Conservation (phyloP, 2,888 invertebrate genomes). For the Gerosis bhagava region DNA sequence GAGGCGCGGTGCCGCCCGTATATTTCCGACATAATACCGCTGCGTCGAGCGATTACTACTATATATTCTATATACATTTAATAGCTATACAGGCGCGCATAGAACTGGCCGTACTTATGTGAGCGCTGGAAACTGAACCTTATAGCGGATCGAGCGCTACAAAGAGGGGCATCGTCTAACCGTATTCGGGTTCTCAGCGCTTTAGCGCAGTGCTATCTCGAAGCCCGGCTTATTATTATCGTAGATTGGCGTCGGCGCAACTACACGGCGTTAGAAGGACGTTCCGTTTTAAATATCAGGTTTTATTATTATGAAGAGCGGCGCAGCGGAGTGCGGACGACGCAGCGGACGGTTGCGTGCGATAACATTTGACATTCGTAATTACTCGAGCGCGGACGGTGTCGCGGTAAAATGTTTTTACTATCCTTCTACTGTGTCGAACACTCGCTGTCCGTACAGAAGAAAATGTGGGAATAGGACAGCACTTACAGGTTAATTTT, state of each 20-base stretch:
- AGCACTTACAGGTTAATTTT: no score
- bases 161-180: slow-evolving; percentile 48
- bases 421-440: no score
- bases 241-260: slow-evolving; percentile 83
- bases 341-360: slow-evolving; percentile 78
- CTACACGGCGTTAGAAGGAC: slow-evolving; percentile 83
- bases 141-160: slow-evolving; percentile 66
- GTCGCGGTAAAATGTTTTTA: no score
- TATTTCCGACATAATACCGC: slow-evolving; percentile 83
- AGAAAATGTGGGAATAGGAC: no score
- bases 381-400: slow-evolving; percentile 73
- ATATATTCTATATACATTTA: slow-evolving; percentile 83
- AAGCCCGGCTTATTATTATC: slow-evolving; percentile 81
- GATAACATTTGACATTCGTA: slow-evolving; percentile 83
- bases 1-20: slow-evolving; percentile 78
- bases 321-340: slow-evolving; percentile 80
- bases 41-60: slow-evolving; percentile 83
- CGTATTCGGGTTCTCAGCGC: slow-evolving; percentile 50
- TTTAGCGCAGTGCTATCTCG: slow-evolving; percentile 60
- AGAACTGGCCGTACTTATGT: slow-evolving; percentile 83
- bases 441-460: no score
- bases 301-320: slow-evolving; percentile 83
- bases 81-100: slow-evolving; percentile 83
- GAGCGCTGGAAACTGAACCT: slow-evolving; percentile 68
- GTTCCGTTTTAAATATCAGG: slow-evolving; percentile 83